phyloP scores from a whole-genome alignment of 2,113 vertebrate genomes.

The Carassius gibelio region DNA sequence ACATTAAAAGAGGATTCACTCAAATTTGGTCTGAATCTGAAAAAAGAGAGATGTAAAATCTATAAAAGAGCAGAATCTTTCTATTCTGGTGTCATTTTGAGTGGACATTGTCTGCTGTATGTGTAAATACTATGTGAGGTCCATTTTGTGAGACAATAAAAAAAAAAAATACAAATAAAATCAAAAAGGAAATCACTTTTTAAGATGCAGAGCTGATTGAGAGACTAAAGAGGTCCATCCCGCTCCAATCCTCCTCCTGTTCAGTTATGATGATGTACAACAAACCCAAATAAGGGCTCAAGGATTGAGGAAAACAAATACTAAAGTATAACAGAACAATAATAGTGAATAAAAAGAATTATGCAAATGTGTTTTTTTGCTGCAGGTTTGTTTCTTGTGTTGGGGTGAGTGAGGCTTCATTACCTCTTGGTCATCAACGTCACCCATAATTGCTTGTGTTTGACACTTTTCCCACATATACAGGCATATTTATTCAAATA shows the following conservation, averaged over 20 bases:
- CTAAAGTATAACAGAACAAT: slow-evolving; percentile 68
- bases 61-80: slow-evolving; percentile 53
- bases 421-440: background rate
- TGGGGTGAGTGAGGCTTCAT: slow-evolving; percentile 47
- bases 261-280: slow-evolving; percentile 66
- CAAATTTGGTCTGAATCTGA: slow-evolving; percentile 57
- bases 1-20: slow-evolving; percentile 52
- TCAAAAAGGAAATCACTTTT: slow-evolving; percentile 51
- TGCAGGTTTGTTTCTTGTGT: slow-evolving; percentile 49
- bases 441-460: background rate
- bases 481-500: too few relatives aligned
- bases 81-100: slow-evolving; percentile 70
- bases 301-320: slow-evolving; percentile 74
- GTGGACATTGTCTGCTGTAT: slow-evolving; percentile 72
- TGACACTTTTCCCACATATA: background rate
- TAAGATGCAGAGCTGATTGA: slow-evolving; percentile 56
- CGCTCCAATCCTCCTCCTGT: slow-evolving; percentile 64
- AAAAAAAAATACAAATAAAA: background rate
- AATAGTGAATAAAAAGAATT: slow-evolving; percentile 80
- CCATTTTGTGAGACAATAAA: slow-evolving; percentile 61
- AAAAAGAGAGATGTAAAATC: slow-evolving; percentile 56
- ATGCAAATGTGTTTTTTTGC: slow-evolving; percentile 78
- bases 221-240: slow-evolving; percentile 56
- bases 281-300: slow-evolving; percentile 79
- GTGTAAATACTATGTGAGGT: slow-evolving; percentile 81